A percentile compares a stretch with the other conserved stretches of the same genome.
These are phyloP conservation scores for Syritta pipiens DNA, from an alignment of 2,888 invertebrate genomes.

Conservation along the genomic window DNA sequence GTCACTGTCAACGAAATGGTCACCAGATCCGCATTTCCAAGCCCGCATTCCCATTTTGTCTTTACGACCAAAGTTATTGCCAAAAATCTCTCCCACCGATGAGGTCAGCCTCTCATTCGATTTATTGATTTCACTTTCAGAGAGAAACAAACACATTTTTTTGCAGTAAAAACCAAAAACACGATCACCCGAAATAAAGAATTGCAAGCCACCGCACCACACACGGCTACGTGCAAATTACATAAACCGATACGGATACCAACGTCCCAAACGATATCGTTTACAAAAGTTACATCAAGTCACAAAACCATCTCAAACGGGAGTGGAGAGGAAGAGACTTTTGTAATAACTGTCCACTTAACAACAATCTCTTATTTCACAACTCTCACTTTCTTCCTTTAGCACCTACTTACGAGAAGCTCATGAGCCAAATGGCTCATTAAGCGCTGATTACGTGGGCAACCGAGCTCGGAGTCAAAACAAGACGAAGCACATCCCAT, in stretches of 20 bases:
- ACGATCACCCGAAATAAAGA: background rate
- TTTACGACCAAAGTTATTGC: too few relatives aligned
- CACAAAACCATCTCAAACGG: background rate
- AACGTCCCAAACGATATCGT: background rate
- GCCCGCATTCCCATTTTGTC: too few relatives aligned
- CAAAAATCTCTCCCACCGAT: too few relatives aligned
- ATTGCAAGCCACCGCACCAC: slow-evolving; percentile 10
- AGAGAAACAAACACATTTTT: background rate
- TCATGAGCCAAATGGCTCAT: slow-evolving; percentile 59
- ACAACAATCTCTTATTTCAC: slow-evolving; percentile 49
- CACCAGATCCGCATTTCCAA: too few relatives aligned
- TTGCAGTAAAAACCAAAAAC: background rate
- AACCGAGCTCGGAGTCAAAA: background rate
- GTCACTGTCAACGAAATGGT: too few relatives aligned
- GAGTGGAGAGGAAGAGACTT: slow-evolving; percentile 4
- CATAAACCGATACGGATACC: background rate
- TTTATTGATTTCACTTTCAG: background rate
- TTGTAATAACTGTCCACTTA: slow-evolving; percentile 22
- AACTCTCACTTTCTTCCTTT: slow-evolving; percentile 65
- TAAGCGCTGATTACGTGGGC: slow-evolving; percentile 50
- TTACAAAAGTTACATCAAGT: slow-evolving; percentile 29
- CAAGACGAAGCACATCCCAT: slow-evolving; percentile 28
- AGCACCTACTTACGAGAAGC: slow-evolving; percentile 52
- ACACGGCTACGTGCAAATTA: background rate
- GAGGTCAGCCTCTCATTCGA: too few relatives aligned